Base-by-base conservation (phyloP, 2,888 invertebrate species). In the Ariolimax columbianus region DNA sequence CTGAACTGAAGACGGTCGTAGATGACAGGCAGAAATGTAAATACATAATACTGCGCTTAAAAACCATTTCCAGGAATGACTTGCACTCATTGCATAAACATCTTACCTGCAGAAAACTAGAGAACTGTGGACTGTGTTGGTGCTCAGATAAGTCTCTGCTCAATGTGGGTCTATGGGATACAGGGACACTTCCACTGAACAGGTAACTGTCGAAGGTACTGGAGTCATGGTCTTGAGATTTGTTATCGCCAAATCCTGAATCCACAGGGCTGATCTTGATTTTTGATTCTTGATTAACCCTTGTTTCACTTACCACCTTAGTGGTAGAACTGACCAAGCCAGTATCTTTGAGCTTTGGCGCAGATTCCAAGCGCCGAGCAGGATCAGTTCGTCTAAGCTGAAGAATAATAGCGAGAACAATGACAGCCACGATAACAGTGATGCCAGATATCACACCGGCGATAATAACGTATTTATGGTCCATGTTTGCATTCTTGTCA, bases 401-500 rank as follows among this genome's bases (percentile, higher is more conserved):
- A 19, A 88, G 9, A 78, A 88, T 88, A 73, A 86, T 85, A 30
- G 82, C 78, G 40, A 88, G 68, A 43, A 88, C 77, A 70, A 82
- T 82, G n/a, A 88, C 70, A 38, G 88, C 73, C 59, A 88, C 68
- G 80, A 86, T 55, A 55, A 88, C n/a, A 0, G 88, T 88, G 70
- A 88, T 79, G n/a, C 88, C 88, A 36, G 86, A 63, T 47, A 88
- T 85, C 70, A 88, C 68, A 30, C 86, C 88, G 30, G 88, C 85
- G 70, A 88, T 86, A 77, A 88, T 73, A 59, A 84, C 73, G 73
- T 88, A 86, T 19, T 77, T 80, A 38, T 88, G 85, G 55, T 86
- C 59, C 47, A 78, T 75, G 11, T 30, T 77, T n/a, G 47, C 36
- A 2, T 38, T n/a, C 19, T 19, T 33, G 33, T 79, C 55, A 1